phyloP scores from a whole-genome alignment of 1,140 invertebrate species.

The Ostrea denselamellosa region DNA sequence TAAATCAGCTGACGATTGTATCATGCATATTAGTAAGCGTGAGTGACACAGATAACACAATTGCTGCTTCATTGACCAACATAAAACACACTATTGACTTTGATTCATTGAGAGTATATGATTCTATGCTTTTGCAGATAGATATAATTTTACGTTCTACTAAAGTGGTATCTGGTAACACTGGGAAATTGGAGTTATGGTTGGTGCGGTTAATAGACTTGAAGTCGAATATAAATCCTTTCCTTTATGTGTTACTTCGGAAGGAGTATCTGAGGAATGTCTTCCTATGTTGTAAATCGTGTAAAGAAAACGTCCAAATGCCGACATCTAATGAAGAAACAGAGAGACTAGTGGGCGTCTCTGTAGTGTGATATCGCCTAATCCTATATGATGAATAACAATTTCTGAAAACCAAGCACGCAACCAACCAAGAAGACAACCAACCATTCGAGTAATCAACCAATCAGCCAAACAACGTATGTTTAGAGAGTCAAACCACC shows the following conservation, averaged over 20 bases:
- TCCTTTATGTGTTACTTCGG: not conserved
- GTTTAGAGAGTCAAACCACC: no score
- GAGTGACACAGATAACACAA: no score
- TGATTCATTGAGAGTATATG: no score
- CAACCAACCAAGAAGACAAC: no score
- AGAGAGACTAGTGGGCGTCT: not conserved
- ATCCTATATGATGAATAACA: no score
- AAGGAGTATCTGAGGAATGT: not conserved
- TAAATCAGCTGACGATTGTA: no score
- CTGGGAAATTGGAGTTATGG: not conserved
- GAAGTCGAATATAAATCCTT: not conserved
- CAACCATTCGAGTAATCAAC: no score
- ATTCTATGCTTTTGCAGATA: not conserved
- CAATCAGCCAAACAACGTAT: no score
- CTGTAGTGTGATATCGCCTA: not conserved
- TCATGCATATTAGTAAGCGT: no score
- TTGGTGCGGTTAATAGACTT: not conserved
- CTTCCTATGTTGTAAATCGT: not conserved
- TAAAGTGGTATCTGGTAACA: not conserved
- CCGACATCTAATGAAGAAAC: not conserved
- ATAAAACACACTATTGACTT: no score
- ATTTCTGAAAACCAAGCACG: no score
- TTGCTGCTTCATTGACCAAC: no score
- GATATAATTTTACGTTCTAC: not conserved
- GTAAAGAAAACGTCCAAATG: not conserved